These are phyloP conservation scores for Limnephilus lunatus DNA, from an alignment of 2,888 invertebrate genomes.

Conservation along the genomic window DNA sequence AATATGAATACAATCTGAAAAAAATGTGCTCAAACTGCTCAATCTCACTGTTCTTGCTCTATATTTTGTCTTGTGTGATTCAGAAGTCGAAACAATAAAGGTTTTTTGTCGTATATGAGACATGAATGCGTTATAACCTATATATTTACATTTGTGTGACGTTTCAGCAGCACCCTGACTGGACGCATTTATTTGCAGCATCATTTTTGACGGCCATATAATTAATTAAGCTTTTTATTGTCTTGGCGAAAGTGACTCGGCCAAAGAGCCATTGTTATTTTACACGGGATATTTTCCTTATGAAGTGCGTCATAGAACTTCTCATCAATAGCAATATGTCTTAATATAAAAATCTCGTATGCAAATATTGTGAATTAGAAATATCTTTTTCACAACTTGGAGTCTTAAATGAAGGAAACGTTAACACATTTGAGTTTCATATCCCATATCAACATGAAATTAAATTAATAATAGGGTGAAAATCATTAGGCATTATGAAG, in stretches of 20 bases:
- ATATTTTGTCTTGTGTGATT: too few species aligned
- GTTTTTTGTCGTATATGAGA: too few species aligned
- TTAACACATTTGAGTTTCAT: too few species aligned
- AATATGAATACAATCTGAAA: too few species aligned
- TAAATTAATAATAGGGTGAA: too few species aligned
- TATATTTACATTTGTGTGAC: neutral
- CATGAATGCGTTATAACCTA: neutral
- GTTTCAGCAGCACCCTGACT: slow-evolving; percentile 20
- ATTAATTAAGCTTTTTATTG: slow-evolving; percentile 63
- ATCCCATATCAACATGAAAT: too few species aligned
- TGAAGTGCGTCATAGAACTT: slow-evolving; percentile 54
- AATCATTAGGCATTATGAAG: too few species aligned
- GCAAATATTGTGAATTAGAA: neutral
- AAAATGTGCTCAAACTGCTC: too few species aligned
- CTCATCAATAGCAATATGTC: slow-evolving; percentile 12
- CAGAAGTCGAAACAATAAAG: too few species aligned
- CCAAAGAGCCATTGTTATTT: slow-evolving; percentile 57
- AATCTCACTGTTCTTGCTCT: too few species aligned
- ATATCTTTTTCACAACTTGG: neutral
- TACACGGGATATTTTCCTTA: slow-evolving; percentile 44
- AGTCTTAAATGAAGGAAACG: neutral
- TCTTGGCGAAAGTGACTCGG: slow-evolving; percentile 35
- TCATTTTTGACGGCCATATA: slow-evolving; percentile 57
- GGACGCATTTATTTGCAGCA: neutral
- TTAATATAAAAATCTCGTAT: neutral